phyloP scores from a whole-genome alignment of 2,797 vertebrate species.

The Spea hammondii region DNA sequence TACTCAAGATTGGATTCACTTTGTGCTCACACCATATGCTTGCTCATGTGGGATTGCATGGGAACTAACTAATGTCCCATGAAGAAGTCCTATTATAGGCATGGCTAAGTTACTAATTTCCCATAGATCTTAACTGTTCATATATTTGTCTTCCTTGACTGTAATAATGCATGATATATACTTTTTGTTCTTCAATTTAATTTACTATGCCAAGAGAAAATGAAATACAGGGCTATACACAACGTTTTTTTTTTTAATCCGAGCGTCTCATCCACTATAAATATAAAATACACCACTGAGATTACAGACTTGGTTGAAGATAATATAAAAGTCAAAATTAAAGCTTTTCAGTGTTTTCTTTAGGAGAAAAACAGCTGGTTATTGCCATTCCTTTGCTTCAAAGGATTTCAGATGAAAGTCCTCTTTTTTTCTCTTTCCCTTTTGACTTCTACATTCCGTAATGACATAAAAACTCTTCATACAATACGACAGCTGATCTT shows the following conservation, averaged over 20 bases:
- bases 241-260: slow-evolving; percentile 31
- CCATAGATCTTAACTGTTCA: slow-evolving; percentile 32
- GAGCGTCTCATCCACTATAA: slow-evolving; percentile 43
- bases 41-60: slow-evolving; percentile 35
- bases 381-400: slow-evolving; percentile 55
- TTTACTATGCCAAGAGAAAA: slow-evolving; percentile 42
- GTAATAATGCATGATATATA: slow-evolving; percentile 48
- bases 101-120: slow-evolving; percentile 42
- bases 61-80: slow-evolving; percentile 45
- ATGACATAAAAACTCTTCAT: slow-evolving; percentile 46
- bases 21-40: slow-evolving; percentile 39
- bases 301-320: slow-evolving; percentile 45
- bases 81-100: slow-evolving; percentile 41
- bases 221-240: slow-evolving; percentile 35
- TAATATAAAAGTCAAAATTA: slow-evolving; percentile 34
- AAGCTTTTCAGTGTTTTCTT: slow-evolving; percentile 53
- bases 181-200: slow-evolving; percentile 35
- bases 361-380: slow-evolving; percentile 55
- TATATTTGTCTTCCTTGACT: slow-evolving; percentile 43
- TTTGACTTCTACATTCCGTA: slow-evolving; percentile 54
- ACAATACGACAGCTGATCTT: slow-evolving; percentile 56
- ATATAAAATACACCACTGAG: slow-evolving; percentile 53
- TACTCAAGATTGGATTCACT: slow-evolving; percentile 36
- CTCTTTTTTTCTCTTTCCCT: slow-evolving; percentile 50
- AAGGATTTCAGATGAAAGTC: slow-evolving; percentile 57